Evolutionary conservation across 2,888 invertebrate species (phyloP).

Genomic region (Atethmia centrago): DNA sequence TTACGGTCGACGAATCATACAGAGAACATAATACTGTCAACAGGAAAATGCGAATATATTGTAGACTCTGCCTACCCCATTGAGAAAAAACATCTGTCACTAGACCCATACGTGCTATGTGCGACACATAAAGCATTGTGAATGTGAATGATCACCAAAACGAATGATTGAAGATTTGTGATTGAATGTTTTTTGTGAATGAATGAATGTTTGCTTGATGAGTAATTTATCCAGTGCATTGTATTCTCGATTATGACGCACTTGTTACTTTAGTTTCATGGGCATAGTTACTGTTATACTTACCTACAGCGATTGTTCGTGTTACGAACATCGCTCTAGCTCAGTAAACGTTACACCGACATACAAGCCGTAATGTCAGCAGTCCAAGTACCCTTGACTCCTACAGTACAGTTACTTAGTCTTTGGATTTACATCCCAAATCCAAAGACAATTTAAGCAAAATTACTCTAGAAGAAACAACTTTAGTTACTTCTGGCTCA

Average conservation of each 20-base stretch:
- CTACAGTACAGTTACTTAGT: background rate
- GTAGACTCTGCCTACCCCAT: background rate
- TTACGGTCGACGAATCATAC: slow-evolving; percentile 13
- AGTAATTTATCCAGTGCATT: background rate
- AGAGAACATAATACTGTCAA: slow-evolving; percentile 2
- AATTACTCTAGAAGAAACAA: background rate
- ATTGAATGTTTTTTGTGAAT: slow-evolving; percentile 12
- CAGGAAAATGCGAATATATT: slow-evolving; percentile 19
- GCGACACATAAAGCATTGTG: slow-evolving; percentile 53
- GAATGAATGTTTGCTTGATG: slow-evolving; percentile 20
- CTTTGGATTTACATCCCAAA: background rate
- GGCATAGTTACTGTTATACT: background rate
- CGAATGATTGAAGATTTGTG: slow-evolving; percentile 26
- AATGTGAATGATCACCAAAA: slow-evolving; percentile 33
- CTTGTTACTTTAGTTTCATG: background rate
- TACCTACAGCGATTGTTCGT: too few relatives aligned
- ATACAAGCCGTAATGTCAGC: background rate
- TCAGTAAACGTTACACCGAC: background rate
- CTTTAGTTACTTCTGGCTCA: background rate
- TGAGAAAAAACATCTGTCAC: slow-evolving; percentile 61
- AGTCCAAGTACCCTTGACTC: background rate
- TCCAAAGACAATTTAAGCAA: background rate
- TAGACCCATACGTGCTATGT: slow-evolving; percentile 60
- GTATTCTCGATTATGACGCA: background rate
- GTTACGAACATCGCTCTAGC: background rate